phyloP scores from a whole-genome alignment of 2,888 invertebrate genomes.

The Cylloceria caligata region DNA sequence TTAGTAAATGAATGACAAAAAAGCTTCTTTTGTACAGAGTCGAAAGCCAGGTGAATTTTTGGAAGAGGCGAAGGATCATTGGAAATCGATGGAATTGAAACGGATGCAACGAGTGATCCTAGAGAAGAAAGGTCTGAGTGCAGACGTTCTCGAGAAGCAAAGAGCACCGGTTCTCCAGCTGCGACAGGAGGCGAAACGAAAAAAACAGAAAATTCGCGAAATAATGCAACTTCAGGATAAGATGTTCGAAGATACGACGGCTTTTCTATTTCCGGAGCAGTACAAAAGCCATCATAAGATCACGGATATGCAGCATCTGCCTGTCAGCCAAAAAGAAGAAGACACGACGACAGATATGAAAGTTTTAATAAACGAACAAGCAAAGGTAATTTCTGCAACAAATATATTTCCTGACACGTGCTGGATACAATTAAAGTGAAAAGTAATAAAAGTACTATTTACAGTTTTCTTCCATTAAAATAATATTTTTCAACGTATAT shows the following conservation, averaged over 20 bases:
- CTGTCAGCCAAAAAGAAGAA: constrained; percentile 84
- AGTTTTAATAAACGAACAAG: constrained; percentile 35
- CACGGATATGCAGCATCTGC: constrained; percentile 25
- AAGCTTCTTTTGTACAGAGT: constrained; percentile 66
- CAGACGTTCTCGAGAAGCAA: constrained; percentile 87
- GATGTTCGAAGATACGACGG: constrained; percentile 89
- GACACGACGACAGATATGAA: constrained; percentile 76
- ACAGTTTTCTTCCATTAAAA: not conserved
- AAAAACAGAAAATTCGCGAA: constrained; percentile 86
- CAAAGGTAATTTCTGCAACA: not conserved
- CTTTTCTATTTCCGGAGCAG: constrained; percentile 87
- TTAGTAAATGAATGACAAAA: no score
- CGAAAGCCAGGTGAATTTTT: constrained; percentile 73
- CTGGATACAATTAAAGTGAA: not conserved
- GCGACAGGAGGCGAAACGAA: constrained; percentile 86
- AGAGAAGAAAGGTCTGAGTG: constrained; percentile 88
- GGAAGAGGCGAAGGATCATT: constrained; percentile 86
- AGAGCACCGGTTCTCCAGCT: constrained; percentile 87
- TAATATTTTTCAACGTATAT: not conserved
- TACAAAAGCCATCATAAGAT: constrained; percentile 58
- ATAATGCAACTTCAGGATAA: constrained; percentile 87
- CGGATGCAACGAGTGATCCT: constrained; percentile 88
- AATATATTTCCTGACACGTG: not conserved
- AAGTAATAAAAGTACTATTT: not conserved
- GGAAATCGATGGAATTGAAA: constrained; percentile 88